Evolutionary conservation across 1,140 invertebrate species (phyloP).

Genomic region (Manduca sexta): DNA sequence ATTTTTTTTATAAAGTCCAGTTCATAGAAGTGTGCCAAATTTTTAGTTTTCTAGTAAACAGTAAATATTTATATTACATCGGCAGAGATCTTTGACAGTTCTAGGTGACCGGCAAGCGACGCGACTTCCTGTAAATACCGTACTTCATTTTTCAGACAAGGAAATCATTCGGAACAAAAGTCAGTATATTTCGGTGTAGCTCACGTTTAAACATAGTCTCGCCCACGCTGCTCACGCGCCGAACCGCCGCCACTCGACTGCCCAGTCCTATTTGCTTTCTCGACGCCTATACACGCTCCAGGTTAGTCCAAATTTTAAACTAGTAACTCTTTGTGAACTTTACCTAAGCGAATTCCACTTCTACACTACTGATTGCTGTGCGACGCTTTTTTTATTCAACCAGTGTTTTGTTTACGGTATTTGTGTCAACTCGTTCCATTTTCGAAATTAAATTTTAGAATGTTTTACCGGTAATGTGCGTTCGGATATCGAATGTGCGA

Average conservation of each 20-base stretch:
- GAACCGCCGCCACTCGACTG: conserved; percentile 23
- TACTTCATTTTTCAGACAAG: conserved; percentile 39
- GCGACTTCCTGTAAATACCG: conserved; percentile 6
- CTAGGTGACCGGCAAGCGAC: not conserved
- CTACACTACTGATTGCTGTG: conserved; percentile 19
- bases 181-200: conserved; percentile 64
- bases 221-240: conserved; percentile 45
- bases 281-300: conserved; percentile 53
- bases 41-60: no score
- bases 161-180: conserved; percentile 64
- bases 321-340: conserved; percentile 4
- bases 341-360: conserved; percentile 37
- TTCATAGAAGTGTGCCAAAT: no score
- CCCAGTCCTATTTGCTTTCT: conserved; percentile 55
- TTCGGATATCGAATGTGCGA: conserved; percentile 28
- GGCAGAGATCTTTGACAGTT: no score
- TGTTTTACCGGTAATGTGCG: conserved; percentile 16
- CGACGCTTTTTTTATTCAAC: conserved; percentile 8
- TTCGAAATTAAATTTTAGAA: conserved; percentile 10
- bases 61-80: no score
- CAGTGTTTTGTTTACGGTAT: conserved; percentile 7
- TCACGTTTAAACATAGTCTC: conserved; percentile 68
- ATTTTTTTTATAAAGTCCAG: no score
- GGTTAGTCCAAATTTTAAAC: conserved; percentile 46
- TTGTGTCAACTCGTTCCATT: conserved; percentile 5